phyloP scores from a whole-genome alignment of 1,140 invertebrate genomes.

The Drosophila pectinifera region DNA sequence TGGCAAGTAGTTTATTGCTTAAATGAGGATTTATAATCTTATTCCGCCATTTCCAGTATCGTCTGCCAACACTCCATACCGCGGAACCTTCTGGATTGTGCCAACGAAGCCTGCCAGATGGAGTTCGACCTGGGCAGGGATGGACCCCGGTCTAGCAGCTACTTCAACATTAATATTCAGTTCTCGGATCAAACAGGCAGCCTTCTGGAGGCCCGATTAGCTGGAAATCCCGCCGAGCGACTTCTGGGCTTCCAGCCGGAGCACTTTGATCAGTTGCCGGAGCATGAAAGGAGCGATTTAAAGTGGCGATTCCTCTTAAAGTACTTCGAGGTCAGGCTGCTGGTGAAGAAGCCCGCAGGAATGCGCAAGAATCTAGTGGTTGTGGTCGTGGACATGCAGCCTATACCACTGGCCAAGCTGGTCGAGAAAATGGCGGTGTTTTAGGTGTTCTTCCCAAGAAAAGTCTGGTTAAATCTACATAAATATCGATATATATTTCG shows the following conservation, averaged over 20 bases:
- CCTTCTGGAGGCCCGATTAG: slow-evolving; percentile 85
- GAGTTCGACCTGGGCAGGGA: slow-evolving; percentile 67
- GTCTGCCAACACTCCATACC: slow-evolving; percentile 50
- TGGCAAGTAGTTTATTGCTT: slow-evolving; percentile 53
- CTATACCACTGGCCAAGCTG: slow-evolving; percentile 39
- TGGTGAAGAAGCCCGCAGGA: slow-evolving; percentile 77
- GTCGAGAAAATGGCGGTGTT: slow-evolving; percentile 56
- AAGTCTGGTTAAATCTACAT: slow-evolving; percentile 21
- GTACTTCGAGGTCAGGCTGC: slow-evolving; percentile 85
- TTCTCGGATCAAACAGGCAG: slow-evolving; percentile 87
- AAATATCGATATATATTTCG: slow-evolving; percentile 55
- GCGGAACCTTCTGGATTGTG: slow-evolving; percentile 41
- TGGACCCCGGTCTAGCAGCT: slow-evolving; percentile 74
- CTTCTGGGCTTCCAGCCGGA: slow-evolving; percentile 60
- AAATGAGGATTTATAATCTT: neutral
- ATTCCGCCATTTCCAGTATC: slow-evolving; percentile 37
- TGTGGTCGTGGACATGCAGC: slow-evolving; percentile 66
- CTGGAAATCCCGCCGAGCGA: slow-evolving; percentile 84
- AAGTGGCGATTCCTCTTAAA: slow-evolving; percentile 87
- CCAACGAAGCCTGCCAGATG: slow-evolving; percentile 61
- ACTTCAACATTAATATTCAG: slow-evolving; percentile 86
- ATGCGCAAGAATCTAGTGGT: slow-evolving; percentile 52
- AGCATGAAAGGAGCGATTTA: slow-evolving; percentile 76
- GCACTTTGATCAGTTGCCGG: slow-evolving; percentile 39
- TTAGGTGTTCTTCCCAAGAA: slow-evolving; percentile 14